Base-by-base conservation (phyloP, 2,797 vertebrate genomes). In the Siniperca obscura region DNA sequence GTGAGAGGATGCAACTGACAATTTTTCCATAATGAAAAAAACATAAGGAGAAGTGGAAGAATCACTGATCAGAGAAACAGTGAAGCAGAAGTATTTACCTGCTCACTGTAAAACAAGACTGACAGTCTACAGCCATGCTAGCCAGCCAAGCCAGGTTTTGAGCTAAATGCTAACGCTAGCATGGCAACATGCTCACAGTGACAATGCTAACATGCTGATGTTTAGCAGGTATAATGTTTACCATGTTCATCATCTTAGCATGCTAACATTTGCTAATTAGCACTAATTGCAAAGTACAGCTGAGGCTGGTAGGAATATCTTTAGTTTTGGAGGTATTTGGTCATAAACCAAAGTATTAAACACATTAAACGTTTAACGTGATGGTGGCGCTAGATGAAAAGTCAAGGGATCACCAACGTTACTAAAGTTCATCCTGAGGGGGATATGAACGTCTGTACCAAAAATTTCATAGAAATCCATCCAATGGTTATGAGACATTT, bases 21-120 rank as follows among this genome's bases (percentile, higher is more conserved):
- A 17, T 66, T 87, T 53, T 78, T 68, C 61, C 46, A 67, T 81
- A 73, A 70, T 70, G 40, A 76, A 80, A 55, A 55, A 68, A 67
- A 52, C 44, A 38, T 6, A 25, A 30, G n/a, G 53, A n/a, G 22
- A 21, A 68, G 36, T 13, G 61, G 21, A 70, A 78, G 62, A 81
- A 76, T n/a, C 61, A 59, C 46, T 65, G 61, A 83, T 86, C 56
- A 69, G 66, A 76, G 76, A 36, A 74, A 50, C 59, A 70, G 52
- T 36, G n/a, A 69, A 76, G 70, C n/a, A 44, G 17, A 71, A 2
- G 13, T 44, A 8, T 60, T 48, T n/a, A 70, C 46, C 34, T 74
- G 48, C 66, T 80, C 27, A 16, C 17, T 71, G 50, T 10, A 36
- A 68, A 57, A 48, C 36, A 56, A 42, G 27, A 44, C 19, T 14